A percentile compares a stretch with the other conserved stretches of the same genome.
phyloP scores from a whole-genome alignment of 2,888 invertebrate species.

The Spilosoma lubricipeda region DNA sequence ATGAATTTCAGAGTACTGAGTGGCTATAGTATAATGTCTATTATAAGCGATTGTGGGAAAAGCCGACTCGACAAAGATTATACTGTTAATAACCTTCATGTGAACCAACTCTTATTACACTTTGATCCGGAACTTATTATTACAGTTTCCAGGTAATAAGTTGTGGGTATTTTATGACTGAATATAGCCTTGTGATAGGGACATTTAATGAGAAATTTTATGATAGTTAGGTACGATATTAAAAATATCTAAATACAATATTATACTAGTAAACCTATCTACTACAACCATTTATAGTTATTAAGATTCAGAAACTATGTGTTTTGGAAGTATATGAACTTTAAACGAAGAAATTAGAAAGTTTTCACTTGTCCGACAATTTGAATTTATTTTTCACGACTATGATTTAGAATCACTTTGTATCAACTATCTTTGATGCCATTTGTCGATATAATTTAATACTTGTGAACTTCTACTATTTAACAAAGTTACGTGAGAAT shows the following conservation, averaged over 20 bases:
- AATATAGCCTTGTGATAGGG: background rate
- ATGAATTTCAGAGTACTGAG: background rate
- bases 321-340: no score
- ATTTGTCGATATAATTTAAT: no score
- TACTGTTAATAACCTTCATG: background rate
- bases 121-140: constrained; percentile 6
- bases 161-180: background rate
- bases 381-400: no score
- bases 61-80: background rate
- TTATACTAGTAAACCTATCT: background rate
- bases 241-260: no score
- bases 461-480: background rate
- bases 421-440: no score
- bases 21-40: background rate
- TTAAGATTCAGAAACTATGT: no score
- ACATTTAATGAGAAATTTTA: background rate
- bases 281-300: background rate
- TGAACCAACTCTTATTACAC: background rate
- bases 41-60: background rate
- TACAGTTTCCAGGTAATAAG: background rate
- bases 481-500: background rate
- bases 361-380: no score
- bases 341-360: no score
- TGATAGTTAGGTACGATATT: background rate
- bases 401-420: no score